phyloP scores from a whole-genome alignment of 2,888 invertebrate species.

The Uropetala carovei region DNA sequence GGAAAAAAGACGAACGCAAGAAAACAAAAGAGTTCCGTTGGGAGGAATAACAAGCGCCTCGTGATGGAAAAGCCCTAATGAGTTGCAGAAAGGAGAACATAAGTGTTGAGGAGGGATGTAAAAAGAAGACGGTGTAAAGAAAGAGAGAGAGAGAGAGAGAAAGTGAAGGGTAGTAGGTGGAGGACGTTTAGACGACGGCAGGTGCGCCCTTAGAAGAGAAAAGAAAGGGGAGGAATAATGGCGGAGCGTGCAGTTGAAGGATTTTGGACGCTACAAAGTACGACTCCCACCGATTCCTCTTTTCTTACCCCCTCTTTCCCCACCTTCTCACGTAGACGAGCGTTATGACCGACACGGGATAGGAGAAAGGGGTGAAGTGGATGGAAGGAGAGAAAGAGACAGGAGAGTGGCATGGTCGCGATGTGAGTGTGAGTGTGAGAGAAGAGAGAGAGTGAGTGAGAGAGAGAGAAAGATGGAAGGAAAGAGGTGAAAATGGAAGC shows the following conservation, averaged over 20 bases:
- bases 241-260: no score
- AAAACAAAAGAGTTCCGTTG: neutral
- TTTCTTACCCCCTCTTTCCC: no score
- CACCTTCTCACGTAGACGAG: no score
- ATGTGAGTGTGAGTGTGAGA: neutral
- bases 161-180: neutral
- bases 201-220: no score
- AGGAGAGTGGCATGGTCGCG: neutral
- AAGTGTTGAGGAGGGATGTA: neutral
- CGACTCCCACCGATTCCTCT: no score
- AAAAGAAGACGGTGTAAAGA: neutral
- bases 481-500: neutral
- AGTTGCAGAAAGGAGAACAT: constrained; percentile 13
- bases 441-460: neutral
- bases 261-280: no score
- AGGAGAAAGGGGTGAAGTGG: neutral
- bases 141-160: neutral
- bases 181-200: neutral
- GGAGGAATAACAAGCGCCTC: neutral
- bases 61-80: neutral
- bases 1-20: neutral
- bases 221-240: no score
- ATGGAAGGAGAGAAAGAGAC: neutral
- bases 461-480: neutral
- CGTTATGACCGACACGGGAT: neutral